These are phyloP conservation scores for Hemistola chrysoprasaria DNA, from an alignment of 2,888 invertebrate genomes.

Conservation along the genomic window DNA sequence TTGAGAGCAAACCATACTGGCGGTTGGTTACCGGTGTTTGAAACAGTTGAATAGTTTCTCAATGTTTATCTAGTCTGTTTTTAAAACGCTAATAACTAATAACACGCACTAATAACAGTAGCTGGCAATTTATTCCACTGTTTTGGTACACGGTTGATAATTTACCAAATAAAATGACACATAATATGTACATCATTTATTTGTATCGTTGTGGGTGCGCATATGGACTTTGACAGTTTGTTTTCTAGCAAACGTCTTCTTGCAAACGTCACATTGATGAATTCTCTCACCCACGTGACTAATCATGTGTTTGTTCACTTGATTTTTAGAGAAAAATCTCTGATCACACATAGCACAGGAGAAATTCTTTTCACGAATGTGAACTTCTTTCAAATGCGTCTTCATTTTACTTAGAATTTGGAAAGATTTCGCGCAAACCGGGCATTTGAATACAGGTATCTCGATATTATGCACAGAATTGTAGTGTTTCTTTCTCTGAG, in stretches of 20 bases:
- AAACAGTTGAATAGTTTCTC: too few species aligned
- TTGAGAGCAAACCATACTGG: too few species aligned
- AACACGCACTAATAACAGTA: too few species aligned
- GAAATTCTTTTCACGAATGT: conserved; percentile 68
- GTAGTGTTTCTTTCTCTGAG: conserved; percentile 55
- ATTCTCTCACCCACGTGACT: conserved; percentile 73
- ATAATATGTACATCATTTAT: too few species aligned
- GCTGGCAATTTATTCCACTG: too few species aligned
- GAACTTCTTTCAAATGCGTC: conserved; percentile 66
- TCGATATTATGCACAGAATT: conserved; percentile 46
- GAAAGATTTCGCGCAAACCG: conserved; percentile 58
- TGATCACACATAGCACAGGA: conserved; percentile 72
- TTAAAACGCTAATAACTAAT: too few species aligned
- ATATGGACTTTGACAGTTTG: conserved; percentile 65
- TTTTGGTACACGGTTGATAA: too few species aligned
- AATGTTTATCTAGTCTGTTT: too few species aligned
- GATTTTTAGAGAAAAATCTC: conserved; percentile 74
- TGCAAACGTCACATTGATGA: conserved; percentile 71
- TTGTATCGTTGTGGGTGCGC: conserved; percentile 58
- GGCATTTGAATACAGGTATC: conserved; percentile 51
- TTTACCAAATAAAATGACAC: too few species aligned
- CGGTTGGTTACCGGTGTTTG: too few species aligned
- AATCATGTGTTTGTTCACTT: conserved; percentile 76
- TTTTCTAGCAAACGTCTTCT: conserved; percentile 71
- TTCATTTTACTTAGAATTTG: conserved; percentile 60